Conservation (phyloP, 2,888 invertebrate genomes). For the Monopis laevigella region DNA sequence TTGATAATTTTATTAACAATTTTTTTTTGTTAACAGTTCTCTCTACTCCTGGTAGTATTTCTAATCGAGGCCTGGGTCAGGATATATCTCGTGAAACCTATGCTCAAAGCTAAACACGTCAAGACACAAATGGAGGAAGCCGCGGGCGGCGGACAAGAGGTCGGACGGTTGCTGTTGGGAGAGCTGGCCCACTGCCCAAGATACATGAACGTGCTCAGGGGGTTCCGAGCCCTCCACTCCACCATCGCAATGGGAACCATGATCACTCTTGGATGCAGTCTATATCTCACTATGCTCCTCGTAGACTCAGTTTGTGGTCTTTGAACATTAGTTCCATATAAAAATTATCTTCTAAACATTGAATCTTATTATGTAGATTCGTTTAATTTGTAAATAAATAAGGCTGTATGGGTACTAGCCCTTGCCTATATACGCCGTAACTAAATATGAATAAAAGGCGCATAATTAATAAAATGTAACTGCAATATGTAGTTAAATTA, state of each 20-base stretch:
- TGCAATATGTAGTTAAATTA: too few species aligned
- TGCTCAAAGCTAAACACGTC: conserved; percentile 76
- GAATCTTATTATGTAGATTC: too few species aligned
- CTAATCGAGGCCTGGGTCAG: conserved; percentile 79
- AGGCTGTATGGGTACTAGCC: too few species aligned
- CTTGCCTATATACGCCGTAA: too few species aligned
- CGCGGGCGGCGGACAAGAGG: conserved; percentile 81
- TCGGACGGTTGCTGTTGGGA: conserved; percentile 78
- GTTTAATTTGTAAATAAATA: too few species aligned
- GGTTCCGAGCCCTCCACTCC: conserved; percentile 81
- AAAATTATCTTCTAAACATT: too few species aligned
- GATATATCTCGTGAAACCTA: conserved; percentile 78
- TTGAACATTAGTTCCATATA: too few species aligned
- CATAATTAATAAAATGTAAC: too few species aligned
- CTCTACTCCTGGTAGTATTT: conserved; percentile 72
- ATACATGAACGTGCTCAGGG: conserved; percentile 77
- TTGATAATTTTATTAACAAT: neutral
- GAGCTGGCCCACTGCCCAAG: conserved; percentile 80
- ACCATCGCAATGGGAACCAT: conserved; percentile 84
- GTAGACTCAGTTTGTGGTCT: conserved; percentile 48
- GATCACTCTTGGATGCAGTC: conserved; percentile 52
- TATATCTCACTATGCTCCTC: conserved; percentile 56
- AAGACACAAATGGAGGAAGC: conserved; percentile 80
- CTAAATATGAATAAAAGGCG: too few species aligned
- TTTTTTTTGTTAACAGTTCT: conserved; percentile 62